Conservation (phyloP, 2,797 vertebrate genomes). For the Gymnoscopelus braueri region DNA sequence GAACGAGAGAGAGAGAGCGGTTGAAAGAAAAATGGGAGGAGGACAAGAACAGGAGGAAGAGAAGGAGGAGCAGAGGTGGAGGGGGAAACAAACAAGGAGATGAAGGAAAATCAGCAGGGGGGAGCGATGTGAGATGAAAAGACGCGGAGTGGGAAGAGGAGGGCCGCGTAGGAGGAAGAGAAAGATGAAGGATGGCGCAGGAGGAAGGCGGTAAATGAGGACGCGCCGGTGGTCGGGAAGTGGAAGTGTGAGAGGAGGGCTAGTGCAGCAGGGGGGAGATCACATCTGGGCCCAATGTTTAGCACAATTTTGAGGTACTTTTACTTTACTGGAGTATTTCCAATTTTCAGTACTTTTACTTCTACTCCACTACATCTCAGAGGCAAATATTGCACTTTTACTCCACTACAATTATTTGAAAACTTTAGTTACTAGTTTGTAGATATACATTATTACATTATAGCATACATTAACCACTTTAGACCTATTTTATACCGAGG, state of each 20-base stretch:
- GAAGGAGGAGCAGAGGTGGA: constrained; percentile 32
- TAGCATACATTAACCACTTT: no score
- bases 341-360: no score
- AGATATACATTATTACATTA: no score
- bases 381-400: no score
- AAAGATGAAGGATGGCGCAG: constrained; percentile 38
- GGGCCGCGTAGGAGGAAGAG: constrained; percentile 25
- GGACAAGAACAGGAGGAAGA: constrained; percentile 18
- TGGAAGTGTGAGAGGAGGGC: constrained; percentile 3
- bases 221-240: neutral
- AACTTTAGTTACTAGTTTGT: no score
- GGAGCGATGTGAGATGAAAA: constrained; percentile 12
- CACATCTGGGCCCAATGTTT: constrained; percentile 27
- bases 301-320: no score
- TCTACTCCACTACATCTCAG: no score
- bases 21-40: constrained; percentile 22
- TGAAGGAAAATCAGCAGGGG: constrained; percentile 42
- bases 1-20: constrained; percentile 16
- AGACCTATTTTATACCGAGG: no score
- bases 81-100: constrained; percentile 39
- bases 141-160: constrained; percentile 37
- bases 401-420: no score
- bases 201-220: constrained; percentile 20
- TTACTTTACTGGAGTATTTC: no score
- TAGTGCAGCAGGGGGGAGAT: constrained; percentile 26